Evolutionary conservation across 1,140 invertebrate species (phyloP), one percentile per base, ranked within the genome.

Genomic region (Drosophila ficusphila): DNA sequence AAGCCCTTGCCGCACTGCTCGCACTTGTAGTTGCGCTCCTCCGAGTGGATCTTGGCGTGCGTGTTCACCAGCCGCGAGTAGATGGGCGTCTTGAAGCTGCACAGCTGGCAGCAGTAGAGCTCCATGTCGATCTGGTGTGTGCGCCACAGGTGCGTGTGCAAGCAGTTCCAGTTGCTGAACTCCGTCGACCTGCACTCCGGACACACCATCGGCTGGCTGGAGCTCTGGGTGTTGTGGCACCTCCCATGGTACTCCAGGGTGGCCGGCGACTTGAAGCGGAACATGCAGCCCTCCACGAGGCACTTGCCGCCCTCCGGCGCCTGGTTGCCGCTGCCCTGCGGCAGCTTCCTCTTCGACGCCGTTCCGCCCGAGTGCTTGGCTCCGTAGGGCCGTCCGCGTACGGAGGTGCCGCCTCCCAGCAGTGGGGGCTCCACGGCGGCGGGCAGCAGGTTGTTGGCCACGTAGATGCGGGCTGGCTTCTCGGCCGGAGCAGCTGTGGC

Each of bases 141-240:
- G 42, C 94, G 94, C 96, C 96, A 97, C n/a, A 97, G 91, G 91
- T 97, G 96, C 16, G 94, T 93, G 18, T 94, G 94, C n/a, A 96
- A 75, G 2, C 92, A 90, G 47, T 94, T 93, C 93, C 95, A 95
- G 11, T 92, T 90, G 0, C 85, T 75, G 73, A 92, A 94, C 47
- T 90, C 61, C 16, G 74, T 77, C 54, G 92, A 91, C 1, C 88
- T 76, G 90, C 96, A 97, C 79, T 96, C 94, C 1, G 93, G 93
- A 92, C 96, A 97, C 8, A 92, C 90, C 67, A 95, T 94, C 16
- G 93, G 91, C 9, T 85, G 90, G 3, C 65, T 48, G 0, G 61
- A 71, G n/a, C 86, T 83, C n/a, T 89, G 88, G 29, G 41, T n/a
- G 16, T 92, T 91, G 90, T 96, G 96, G 74, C 95, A 96, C 51